Conservation (phyloP, 2,113 vertebrate species). For the Ammodramus savannarum region DNA sequence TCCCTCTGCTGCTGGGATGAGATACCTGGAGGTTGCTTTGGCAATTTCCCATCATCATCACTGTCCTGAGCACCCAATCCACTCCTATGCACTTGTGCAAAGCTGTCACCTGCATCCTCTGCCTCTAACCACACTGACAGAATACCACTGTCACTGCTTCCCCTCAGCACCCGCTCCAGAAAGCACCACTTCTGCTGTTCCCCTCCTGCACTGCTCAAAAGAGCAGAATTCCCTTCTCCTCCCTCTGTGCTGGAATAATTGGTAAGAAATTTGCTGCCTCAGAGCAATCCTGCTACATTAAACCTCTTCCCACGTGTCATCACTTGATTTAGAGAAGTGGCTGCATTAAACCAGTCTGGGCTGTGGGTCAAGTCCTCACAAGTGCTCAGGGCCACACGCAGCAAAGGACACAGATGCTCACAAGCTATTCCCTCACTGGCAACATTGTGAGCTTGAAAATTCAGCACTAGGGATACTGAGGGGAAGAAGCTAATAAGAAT, state of each 20-base stretch:
- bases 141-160: not conserved
- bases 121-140: fast-evolving
- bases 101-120: not conserved
- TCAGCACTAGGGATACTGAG: not conserved
- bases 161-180: not conserved
- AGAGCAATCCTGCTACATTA: not conserved
- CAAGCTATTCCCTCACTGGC: not conserved
- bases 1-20: not conserved
- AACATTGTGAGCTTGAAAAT: not conserved
- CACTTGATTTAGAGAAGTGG: not conserved
- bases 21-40: not conserved
- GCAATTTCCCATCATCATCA: not conserved
- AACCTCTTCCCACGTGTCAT: not conserved
- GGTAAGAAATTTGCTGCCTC: not conserved
- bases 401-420: not conserved
- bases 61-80: not conserved
- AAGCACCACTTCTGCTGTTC: not conserved
- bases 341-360: not conserved
- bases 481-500: not conserved
- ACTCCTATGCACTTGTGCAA: not conserved
- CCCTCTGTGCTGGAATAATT: not conserved
- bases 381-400: not conserved
- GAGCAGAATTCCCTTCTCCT: not conserved
- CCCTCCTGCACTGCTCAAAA: not conserved
- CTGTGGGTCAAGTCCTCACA: not conserved